phyloP scores from a whole-genome alignment of 2,113 vertebrate species.

The Sphaerodactylus townsendi region DNA sequence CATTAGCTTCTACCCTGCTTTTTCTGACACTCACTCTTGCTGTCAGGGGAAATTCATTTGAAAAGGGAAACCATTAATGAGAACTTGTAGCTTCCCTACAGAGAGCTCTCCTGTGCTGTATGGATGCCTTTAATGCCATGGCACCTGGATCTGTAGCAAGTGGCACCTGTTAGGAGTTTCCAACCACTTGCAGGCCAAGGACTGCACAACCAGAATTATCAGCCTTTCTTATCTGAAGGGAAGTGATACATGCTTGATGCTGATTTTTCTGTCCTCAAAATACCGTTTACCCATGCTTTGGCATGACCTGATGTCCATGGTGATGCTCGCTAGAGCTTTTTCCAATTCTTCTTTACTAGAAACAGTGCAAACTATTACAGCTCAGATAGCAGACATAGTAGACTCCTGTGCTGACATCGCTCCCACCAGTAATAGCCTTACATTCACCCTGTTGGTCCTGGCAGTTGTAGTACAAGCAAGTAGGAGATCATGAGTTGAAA shows the following conservation, averaged over 20 bases:
- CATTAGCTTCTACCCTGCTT: accelerated
- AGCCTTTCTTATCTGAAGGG: background rate
- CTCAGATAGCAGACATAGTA: background rate
- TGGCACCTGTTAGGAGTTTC: background rate
- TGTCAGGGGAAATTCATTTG: constrained; percentile 18
- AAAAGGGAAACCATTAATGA: constrained; percentile 31
- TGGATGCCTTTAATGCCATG: background rate
- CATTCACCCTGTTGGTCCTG: background rate
- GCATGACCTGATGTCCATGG: background rate
- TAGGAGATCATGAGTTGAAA: background rate
- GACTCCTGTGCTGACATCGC: background rate
- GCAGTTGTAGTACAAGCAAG: background rate
- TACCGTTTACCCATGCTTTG: background rate
- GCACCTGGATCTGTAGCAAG: background rate
- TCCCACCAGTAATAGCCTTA: background rate
- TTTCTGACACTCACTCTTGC: constrained; percentile 10
- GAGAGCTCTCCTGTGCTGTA: accelerated
- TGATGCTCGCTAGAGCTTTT: background rate
- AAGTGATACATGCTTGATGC: background rate
- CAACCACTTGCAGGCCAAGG: background rate
- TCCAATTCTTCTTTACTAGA: background rate
- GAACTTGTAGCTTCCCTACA: background rate
- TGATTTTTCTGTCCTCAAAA: background rate
- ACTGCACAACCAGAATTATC: background rate
- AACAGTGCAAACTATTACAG: background rate